Evolutionary conservation across 2,888 invertebrate genomes (phyloP).

Genomic region (Drosophila anomalata): DNA sequence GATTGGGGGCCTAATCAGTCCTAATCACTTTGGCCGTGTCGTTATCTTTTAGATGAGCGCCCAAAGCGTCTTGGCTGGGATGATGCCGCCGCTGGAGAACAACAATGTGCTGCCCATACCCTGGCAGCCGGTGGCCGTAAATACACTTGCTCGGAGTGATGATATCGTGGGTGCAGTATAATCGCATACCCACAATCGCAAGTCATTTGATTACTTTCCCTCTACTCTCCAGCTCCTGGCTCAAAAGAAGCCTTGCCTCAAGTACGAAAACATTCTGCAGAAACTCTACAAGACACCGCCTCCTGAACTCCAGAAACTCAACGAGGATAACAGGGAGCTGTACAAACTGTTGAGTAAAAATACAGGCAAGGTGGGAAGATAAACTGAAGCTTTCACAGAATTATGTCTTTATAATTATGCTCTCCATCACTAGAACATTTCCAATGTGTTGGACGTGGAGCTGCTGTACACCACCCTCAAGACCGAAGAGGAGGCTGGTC

Average conservation of each 20-base stretch:
- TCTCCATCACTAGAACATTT: constrained; percentile 82
- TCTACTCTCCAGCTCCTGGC: constrained; percentile 75
- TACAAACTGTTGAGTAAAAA: constrained; percentile 87
- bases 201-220: constrained; percentile 5
- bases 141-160: constrained; percentile 88
- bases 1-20: constrained; percentile 40
- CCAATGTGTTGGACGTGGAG: constrained; percentile 88
- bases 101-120: constrained; percentile 83
- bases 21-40: constrained; percentile 67
- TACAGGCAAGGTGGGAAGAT: constrained; percentile 84
- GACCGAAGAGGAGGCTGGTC: constrained; percentile 87
- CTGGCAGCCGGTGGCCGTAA: constrained; percentile 96
- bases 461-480: constrained; percentile 89
- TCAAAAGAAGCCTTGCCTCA: constrained; percentile 85
- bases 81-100: constrained; percentile 84
- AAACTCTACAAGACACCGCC: constrained; percentile 85
- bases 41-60: constrained; percentile 90
- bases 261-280: constrained; percentile 85
- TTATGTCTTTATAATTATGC: neutral
- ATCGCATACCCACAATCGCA: neutral
- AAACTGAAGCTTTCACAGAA: neutral
- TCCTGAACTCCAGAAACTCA: constrained; percentile 84
- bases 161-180: constrained; percentile 87
- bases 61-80: constrained; percentile 89
- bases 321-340: constrained; percentile 86